phyloP scores from a whole-genome alignment of 1,140 invertebrate genomes.

The Hetaerina americana region DNA sequence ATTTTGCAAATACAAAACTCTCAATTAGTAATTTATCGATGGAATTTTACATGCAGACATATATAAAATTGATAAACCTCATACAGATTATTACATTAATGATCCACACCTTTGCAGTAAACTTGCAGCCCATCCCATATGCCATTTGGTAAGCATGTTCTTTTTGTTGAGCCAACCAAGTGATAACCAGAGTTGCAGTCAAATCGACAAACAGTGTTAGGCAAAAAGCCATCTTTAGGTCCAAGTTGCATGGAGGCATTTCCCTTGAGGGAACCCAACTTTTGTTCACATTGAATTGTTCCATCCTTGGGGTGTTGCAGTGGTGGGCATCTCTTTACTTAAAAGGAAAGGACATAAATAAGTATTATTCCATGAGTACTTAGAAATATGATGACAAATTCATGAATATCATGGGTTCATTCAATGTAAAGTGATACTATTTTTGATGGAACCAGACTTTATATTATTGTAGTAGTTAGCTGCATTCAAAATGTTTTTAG shows the following conservation, averaged over 20 bases:
- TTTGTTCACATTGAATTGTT: constrained; percentile 34
- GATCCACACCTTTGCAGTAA: constrained; percentile 53
- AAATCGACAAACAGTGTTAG: constrained; percentile 52
- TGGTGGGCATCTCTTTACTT: constrained; percentile 47
- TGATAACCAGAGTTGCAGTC: constrained; percentile 47
- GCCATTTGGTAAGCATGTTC: constrained; percentile 51
- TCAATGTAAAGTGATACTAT: too few relatives aligned
- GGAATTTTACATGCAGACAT: too few relatives aligned
- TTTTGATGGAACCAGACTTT: too few relatives aligned
- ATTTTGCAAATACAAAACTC: neutral
- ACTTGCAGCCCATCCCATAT: constrained; percentile 54
- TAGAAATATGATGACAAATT: constrained; percentile 1
- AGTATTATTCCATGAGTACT: neutral
- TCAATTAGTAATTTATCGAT: too few relatives aligned
- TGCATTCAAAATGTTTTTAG: too few relatives aligned
- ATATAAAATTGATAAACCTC: too few relatives aligned
- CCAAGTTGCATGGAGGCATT: constrained; percentile 18
- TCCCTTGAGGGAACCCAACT: constrained; percentile 31
- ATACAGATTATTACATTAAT: too few relatives aligned
- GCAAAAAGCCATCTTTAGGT: constrained; percentile 25
- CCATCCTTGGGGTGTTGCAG: constrained; percentile 41
- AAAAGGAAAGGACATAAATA: constrained; percentile 17
- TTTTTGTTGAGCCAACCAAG: constrained; percentile 46
- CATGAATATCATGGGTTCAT: too few relatives aligned
- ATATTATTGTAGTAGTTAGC: too few relatives aligned